These are phyloP conservation scores for Aegotheles bennettii DNA, from an alignment of 2,113 vertebrate species.

Conservation along the genomic window DNA sequence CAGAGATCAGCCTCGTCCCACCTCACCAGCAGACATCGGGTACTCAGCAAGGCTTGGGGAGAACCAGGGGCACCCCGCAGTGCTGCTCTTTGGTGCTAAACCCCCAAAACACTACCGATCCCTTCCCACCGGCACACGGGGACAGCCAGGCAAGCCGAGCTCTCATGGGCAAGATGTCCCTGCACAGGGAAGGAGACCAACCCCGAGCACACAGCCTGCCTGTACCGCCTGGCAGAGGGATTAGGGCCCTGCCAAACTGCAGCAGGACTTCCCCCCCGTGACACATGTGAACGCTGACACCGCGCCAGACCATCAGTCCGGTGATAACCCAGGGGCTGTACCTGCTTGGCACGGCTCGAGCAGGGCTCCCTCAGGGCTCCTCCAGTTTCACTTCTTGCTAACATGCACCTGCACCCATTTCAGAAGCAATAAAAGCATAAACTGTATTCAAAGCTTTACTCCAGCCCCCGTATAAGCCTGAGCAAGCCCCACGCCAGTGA, in stretches of 20 bases:
- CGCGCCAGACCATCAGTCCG: slow-evolving; percentile 22
- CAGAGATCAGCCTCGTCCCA: not conserved
- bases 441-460: not conserved
- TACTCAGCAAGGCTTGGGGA: not conserved
- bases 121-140: fast-evolving
- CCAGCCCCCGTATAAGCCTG: not conserved
- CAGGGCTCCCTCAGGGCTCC: slow-evolving; percentile 15
- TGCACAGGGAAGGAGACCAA: fast-evolving
- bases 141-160: not conserved
- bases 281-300: not conserved
- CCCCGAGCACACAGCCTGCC: not conserved
- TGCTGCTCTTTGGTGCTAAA: not conserved
- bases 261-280: not conserved
- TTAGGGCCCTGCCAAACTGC: not conserved
- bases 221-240: not conserved
- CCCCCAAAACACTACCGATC: not conserved
- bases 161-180: fast-evolving
- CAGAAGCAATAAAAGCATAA: slow-evolving; percentile 49
- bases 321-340: not conserved
- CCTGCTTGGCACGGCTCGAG: slow-evolving; percentile 40
- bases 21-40: not conserved
- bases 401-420: slow-evolving; percentile 49
- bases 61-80: no score
- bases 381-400: slow-evolving; percentile 46
- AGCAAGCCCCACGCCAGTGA: not conserved